Percentiles rank a stretch among this genome's conserved stretches.
phyloP scores from a whole-genome alignment of 2,797 vertebrate species.

The Lithobates pipiens region DNA sequence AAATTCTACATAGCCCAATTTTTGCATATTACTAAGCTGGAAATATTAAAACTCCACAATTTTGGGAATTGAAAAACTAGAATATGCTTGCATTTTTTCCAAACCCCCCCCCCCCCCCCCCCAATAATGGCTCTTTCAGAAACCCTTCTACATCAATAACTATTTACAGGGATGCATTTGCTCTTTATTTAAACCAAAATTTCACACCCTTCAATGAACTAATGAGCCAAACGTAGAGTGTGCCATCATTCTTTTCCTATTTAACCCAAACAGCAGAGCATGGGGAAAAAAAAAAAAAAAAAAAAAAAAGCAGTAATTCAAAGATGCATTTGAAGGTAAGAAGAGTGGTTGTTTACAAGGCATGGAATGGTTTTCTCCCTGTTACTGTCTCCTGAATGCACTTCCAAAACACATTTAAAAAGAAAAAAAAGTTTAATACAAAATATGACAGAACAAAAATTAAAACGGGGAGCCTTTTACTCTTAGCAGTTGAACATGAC shows the following conservation, averaged over 20 bases:
- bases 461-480: neutral
- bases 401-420: slow-evolving; percentile 26
- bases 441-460: neutral
- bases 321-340: slow-evolving; percentile 4
- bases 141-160: slow-evolving; percentile 60
- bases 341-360: slow-evolving; percentile 27
- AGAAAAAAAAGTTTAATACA: slow-evolving; percentile 3
- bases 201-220: neutral
- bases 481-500: slow-evolving; percentile 30
- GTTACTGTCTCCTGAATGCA: neutral
- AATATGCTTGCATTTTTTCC: neutral
- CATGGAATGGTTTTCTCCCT: slow-evolving; percentile 31
- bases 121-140: slow-evolving; percentile 65
- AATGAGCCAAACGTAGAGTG: neutral
- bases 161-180: slow-evolving; percentile 35
- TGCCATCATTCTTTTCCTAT: neutral
- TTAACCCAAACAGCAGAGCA: no score
- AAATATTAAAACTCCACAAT: slow-evolving; percentile 27
- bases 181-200: neutral
- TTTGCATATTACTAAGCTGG: slow-evolving; percentile 57
- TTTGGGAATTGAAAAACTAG: neutral
- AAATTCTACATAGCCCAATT: slow-evolving; percentile 37
- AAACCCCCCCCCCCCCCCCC: no score
- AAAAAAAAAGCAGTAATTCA: slow-evolving; percentile 1
- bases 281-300: neutral